Base-by-base conservation (phyloP, 2,888 invertebrate genomes). In the Andrena bucephala region DNA sequence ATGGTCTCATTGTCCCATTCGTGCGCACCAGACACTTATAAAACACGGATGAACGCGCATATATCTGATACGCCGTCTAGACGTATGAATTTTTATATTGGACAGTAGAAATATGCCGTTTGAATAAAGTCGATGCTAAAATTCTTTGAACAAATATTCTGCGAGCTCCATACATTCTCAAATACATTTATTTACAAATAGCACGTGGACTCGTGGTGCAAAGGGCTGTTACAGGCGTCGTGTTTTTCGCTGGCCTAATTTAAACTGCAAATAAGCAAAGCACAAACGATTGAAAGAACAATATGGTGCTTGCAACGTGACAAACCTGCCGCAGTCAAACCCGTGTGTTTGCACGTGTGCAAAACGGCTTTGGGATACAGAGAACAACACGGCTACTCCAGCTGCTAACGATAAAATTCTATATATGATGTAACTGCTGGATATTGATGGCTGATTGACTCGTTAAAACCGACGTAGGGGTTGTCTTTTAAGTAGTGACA, bases 1-100 rank as follows among this genome's bases (percentile, higher is more conserved):
- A 87, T 84, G 54, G 68, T 76, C 73, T 62, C 81, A 88, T 89
- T 89, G 85, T 88, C 31, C 27, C 80, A 73, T 83, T 80, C 81
- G 69, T 48, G 63, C 54, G 20, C 62, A 70, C 68, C 66, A 68
- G 29, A 66, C 31, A 48, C 36, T 48, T 77, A 27, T 67, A 70
- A 80, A 77, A 59, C 73, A 65, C 74, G 20, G 42, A 59, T 29
- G 62, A 76, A 65, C 7, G 60, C 31, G 36, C 48, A 67, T 62
- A 76, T 52, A 63, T 70, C 42, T 48, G 69, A 20, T 62, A 16
- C 42, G 48, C 79, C 48, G 65, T 73, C 68, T 65, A 66, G 79
- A 79, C 79, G 7, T 6, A 6, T 2, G 50, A 60, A 57, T 67
- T 50, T 65, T 52, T 36, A 5, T 2, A 31, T 68, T 8, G 1